Conservation (phyloP, 1,140 invertebrate genomes). For the Limonius californicus region DNA sequence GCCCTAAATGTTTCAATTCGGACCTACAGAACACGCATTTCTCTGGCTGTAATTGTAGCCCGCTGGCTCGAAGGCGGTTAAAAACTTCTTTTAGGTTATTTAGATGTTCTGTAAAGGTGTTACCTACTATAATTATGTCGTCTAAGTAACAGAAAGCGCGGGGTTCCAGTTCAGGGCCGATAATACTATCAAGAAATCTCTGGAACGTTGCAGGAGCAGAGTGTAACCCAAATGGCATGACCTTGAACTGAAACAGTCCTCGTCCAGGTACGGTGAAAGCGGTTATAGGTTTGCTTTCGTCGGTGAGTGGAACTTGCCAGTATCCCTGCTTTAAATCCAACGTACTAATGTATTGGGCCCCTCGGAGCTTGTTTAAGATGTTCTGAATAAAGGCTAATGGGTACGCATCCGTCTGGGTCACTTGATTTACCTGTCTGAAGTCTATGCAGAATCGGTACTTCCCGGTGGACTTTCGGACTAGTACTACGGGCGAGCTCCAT, state of each 20-base stretch:
- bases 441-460: slow-evolving; percentile 7
- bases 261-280: too few species aligned
- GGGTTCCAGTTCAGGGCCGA: slow-evolving; percentile 43
- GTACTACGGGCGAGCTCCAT: not conserved
- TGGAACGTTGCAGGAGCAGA: slow-evolving; percentile 37
- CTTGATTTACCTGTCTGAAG: slow-evolving; percentile 4
- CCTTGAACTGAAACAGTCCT: slow-evolving; percentile 39
- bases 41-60: slow-evolving; percentile 26
- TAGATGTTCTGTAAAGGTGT: slow-evolving; percentile 30
- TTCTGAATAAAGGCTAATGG: not conserved
- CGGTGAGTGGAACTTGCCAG: not conserved
- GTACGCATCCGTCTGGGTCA: not conserved
- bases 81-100: too few species aligned
- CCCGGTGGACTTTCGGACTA: not conserved
- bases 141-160: slow-evolving; percentile 36
- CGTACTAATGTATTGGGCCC: not conserved
- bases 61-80: not conserved
- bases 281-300: not conserved
- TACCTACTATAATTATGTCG: slow-evolving; percentile 26
- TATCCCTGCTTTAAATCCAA: slow-evolving; percentile 2
- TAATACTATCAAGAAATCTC: slow-evolving; percentile 21
- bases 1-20: slow-evolving; percentile 36
- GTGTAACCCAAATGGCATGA: too few species aligned
- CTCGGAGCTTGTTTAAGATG: too few species aligned
- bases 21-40: slow-evolving; percentile 31